phyloP scores from a whole-genome alignment of 1,140 invertebrate species.

The Euwallacea fornicatus region DNA sequence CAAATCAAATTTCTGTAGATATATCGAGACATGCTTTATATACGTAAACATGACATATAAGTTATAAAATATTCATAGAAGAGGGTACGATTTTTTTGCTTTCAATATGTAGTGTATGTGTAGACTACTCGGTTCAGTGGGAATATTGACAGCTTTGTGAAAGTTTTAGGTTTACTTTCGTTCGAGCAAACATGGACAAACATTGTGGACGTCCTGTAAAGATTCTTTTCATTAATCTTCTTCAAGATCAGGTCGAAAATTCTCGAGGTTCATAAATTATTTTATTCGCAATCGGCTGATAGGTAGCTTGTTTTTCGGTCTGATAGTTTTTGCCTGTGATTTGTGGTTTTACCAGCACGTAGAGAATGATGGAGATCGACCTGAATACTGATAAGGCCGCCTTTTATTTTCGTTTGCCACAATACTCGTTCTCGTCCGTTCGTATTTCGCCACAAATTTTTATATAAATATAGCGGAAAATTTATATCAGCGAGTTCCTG shows the following conservation, averaged over 20 bases:
- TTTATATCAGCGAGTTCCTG: too few species aligned
- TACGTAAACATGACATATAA: constrained; percentile 15
- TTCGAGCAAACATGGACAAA: neutral
- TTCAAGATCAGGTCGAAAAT: constrained; percentile 14
- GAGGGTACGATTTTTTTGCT: neutral
- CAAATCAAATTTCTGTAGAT: constrained; percentile 14
- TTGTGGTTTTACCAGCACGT: constrained; percentile 29
- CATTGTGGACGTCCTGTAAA: neutral
- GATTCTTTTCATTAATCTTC: constrained; percentile 31
- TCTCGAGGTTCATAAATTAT: constrained; percentile 33
- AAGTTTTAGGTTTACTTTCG: neutral
- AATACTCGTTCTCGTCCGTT: constrained; percentile 2
- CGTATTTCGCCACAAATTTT: neutral
- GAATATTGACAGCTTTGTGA: neutral
- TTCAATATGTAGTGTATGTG: neutral
- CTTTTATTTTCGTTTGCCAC: constrained; percentile 19
- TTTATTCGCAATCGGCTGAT: constrained; percentile 28
- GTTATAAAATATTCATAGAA: constrained; percentile 14
- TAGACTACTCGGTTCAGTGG: neutral
- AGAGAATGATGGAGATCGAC: constrained; percentile 18
- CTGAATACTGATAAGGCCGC: constrained; percentile 22
- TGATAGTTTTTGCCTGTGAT: constrained; percentile 31
- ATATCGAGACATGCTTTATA: constrained; percentile 18
- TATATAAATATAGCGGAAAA: neutral
- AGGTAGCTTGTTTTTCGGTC: constrained; percentile 29